phyloP scores from a whole-genome alignment of 2,113 vertebrate genomes.

The Paraplagusia blochii region DNA sequence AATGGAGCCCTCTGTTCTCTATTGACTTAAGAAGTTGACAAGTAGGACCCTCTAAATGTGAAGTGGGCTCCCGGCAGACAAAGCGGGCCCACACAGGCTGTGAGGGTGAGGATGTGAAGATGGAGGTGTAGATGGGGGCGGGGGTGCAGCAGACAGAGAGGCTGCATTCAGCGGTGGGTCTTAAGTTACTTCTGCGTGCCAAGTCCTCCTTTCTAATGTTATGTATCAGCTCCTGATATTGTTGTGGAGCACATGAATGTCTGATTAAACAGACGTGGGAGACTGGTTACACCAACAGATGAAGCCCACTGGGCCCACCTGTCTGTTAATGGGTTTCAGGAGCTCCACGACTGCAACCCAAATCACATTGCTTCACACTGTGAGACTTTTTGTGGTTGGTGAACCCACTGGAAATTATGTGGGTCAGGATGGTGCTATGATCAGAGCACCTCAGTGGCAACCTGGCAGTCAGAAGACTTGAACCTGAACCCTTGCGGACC shows the following conservation, averaged over 20 bases:
- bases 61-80: slow-evolving; percentile 68
- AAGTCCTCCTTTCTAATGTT: slow-evolving; percentile 49
- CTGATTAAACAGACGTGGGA: slow-evolving; percentile 26
- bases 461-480: no score
- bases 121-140: slow-evolving; percentile 40
- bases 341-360: no score
- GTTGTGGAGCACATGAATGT: slow-evolving; percentile 36
- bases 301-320: slow-evolving; percentile 1
- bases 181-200: slow-evolving; percentile 59
- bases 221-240: slow-evolving; percentile 18
- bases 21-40: slow-evolving; percentile 71
- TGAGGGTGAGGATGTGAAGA: slow-evolving; percentile 49
- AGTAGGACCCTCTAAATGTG: slow-evolving; percentile 71
- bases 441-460: no score
- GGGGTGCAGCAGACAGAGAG: slow-evolving; percentile 42
- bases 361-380: no score
- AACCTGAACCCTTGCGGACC: no score
- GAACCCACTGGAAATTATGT: no score
- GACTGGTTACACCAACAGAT: slow-evolving; percentile 24
- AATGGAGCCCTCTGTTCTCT: slow-evolving; percentile 71
- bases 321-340: no score
- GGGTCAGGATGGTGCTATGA: no score
- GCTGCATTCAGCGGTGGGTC: slow-evolving; percentile 56
- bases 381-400: no score
- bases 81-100: slow-evolving; percentile 68